Evolutionary conservation across 2,113 vertebrate genomes (phyloP), one percentile per base, ranked within the genome.

Genomic region (Microcebus murinus): DNA sequence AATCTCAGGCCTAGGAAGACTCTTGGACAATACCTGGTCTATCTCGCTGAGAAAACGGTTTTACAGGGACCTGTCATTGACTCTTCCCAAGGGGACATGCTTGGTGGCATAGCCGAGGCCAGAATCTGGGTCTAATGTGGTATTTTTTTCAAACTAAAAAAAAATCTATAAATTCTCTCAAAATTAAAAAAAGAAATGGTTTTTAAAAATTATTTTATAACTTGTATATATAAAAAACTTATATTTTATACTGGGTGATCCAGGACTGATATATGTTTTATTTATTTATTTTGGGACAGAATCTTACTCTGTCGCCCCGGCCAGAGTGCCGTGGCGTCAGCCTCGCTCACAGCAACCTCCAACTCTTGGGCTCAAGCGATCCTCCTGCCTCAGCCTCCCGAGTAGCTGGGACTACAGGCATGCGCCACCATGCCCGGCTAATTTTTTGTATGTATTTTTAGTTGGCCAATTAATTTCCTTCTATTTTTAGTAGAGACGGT

Each of bases 131-230:
- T 92, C 42, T 48, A 6, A 48, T 17, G n/a, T 61, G 6, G 65
- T 45, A 39, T 48, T 91, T 95, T 91, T 95, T 97, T 36, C n/a
- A 95, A 95, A 94, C 36, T 23, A 31, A 92, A 31, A 31, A 36
- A 92, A 31, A 6, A 76, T 48, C 11, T 96, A 36, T 84, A 77
- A 57, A 81, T 74, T 80, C 39, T 92, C 34, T 67, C 25, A 87
- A 91, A 50, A n/a, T 52, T 34, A 70, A 8, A 81, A 52, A 52
- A 59, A 83, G 5, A 86, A 23, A 55, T 42, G 31, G 4, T 25
- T 80, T 94, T 94, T 50, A n/a, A 96, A 93, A 85, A 31, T 94
- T 55, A 84, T 45, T 76, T 65, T 57, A 83, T 21, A 29, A 48
- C 50, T 70, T 88, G 59, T 50, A 79, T 61, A 93, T 85, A 21